Evolutionary conservation across 2,797 vertebrate genomes (phyloP).

Genomic region (Cossypha dichroa): DNA sequence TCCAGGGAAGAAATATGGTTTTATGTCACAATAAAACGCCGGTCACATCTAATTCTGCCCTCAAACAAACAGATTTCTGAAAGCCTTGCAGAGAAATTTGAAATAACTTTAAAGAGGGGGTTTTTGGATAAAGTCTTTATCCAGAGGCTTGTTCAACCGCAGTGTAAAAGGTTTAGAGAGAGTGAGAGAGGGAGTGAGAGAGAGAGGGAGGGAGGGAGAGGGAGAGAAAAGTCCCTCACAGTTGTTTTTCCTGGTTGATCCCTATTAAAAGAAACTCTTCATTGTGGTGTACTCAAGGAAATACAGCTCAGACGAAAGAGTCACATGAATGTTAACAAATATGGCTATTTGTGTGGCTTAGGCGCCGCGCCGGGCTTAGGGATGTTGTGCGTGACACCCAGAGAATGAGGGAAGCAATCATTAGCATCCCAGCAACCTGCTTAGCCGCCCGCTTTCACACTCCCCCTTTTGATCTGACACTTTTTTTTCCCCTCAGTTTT

Average conservation of each 20-base stretch:
- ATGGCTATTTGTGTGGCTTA: slow-evolving; percentile 76
- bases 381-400: slow-evolving; percentile 70
- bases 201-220: slow-evolving; percentile 57
- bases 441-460: slow-evolving; percentile 67
- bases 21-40: slow-evolving; percentile 99
- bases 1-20: slow-evolving; percentile 99
- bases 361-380: slow-evolving; percentile 66
- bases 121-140: slow-evolving; percentile 90
- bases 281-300: slow-evolving; percentile 76
- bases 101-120: slow-evolving; percentile 99
- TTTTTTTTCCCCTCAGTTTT: slow-evolving; percentile 50
- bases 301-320: slow-evolving; percentile 66
- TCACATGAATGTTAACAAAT: slow-evolving; percentile 71
- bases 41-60: slow-evolving; percentile 99
- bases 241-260: slow-evolving; percentile 85
- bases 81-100: slow-evolving; percentile 99
- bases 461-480: slow-evolving; percentile 61
- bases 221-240: slow-evolving; percentile 87
- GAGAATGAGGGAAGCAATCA: slow-evolving; percentile 76
- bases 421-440: slow-evolving; percentile 75
- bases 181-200: slow-evolving; percentile 70
- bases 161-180: slow-evolving; percentile 90
- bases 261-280: slow-evolving; percentile 81
- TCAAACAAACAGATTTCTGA: slow-evolving; percentile 99
- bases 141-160: slow-evolving; percentile 95